Base-by-base conservation (phyloP, 2,113 vertebrate species). In the Dryoscopus gambensis region DNA sequence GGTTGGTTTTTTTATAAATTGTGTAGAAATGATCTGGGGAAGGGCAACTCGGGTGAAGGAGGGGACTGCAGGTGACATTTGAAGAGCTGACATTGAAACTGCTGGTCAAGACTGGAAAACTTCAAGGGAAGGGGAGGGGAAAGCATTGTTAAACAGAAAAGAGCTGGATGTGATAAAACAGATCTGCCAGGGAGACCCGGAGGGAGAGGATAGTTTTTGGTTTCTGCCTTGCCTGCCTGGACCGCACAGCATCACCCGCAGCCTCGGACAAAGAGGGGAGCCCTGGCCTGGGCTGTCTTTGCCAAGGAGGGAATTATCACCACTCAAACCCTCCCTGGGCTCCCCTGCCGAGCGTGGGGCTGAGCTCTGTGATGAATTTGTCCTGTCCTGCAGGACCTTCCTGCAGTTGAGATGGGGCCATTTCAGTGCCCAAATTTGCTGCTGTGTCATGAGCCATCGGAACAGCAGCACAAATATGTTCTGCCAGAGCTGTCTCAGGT, bases 361-460 rank as follows among this genome's bases (percentile, higher is more conserved):
- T 57, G 60, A 37, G 30, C 64, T 13, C 28, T 2, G 1, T 11
- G 24, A 7, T 5, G 60, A 31, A 37, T 57, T 80, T 33, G 9
- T 39, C 33, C 33, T 23, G 28, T 55, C 35, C 35, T 2, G 0
- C 35, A 42, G 75, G 40, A 87, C 16, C 4, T 71, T 17, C 15
- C 49, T 73, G 82, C 46, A 35, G 13, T 5, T 22, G 50, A 42
- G 52, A 59, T 1, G 18, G 30, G 55, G n/a, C 28, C 30, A 6
- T 31, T 70, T 55, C 44, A 24, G 70, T 37, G 8, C 24, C 56
- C 47, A 31, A 20, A 88, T 46, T 53, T 4, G 14, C 42, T 24
- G 37, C 67, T 55, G 59, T 35, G 5, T 4, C 0, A 1, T 13
- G 25, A 89, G 68, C 49, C 40, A 3, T 1, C 3, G 39, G 78